phyloP scores from a whole-genome alignment of 2,797 vertebrate species.

The Parauchenoglanis ngamensis region DNA sequence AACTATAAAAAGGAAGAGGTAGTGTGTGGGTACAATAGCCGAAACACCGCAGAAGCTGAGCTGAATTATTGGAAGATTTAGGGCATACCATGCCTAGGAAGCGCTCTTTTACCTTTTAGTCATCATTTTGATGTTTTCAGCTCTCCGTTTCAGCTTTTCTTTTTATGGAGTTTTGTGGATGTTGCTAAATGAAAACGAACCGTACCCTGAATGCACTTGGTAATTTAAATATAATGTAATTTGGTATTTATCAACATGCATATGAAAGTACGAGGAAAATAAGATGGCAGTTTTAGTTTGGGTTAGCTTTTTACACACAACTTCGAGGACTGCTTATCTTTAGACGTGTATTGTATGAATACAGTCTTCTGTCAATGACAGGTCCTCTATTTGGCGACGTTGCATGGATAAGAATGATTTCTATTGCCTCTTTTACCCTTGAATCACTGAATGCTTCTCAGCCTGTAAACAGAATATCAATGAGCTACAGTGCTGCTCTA shows the following conservation, averaged over 20 bases:
- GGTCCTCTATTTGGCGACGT: background rate
- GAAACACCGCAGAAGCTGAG: background rate
- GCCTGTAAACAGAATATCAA: slow-evolving; percentile 37
- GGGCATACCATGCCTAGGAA: background rate
- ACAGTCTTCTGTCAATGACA: background rate
- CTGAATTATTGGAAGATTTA: background rate
- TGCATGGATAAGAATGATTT: slow-evolving; percentile 24
- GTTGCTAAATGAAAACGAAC: background rate
- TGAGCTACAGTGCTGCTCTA: slow-evolving; percentile 18
- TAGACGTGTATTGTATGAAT: background rate
- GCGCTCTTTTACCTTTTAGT: background rate
- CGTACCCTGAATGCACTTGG: background rate
- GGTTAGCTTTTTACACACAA: background rate
- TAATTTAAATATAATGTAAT: background rate
- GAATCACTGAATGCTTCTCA: slow-evolving; percentile 42
- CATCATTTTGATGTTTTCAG: background rate
- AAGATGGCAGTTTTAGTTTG: background rate
- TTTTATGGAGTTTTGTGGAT: background rate
- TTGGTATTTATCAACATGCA: background rate
- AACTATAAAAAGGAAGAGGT: background rate
- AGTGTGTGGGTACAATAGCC: background rate
- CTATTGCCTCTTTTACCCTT: slow-evolving; percentile 37
- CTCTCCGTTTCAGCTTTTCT: too few species aligned
- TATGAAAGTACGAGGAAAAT: background rate
- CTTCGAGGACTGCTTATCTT: background rate